Evolutionary conservation across 1,140 invertebrate species (phyloP).

Genomic region (Drosophila watanabei): DNA sequence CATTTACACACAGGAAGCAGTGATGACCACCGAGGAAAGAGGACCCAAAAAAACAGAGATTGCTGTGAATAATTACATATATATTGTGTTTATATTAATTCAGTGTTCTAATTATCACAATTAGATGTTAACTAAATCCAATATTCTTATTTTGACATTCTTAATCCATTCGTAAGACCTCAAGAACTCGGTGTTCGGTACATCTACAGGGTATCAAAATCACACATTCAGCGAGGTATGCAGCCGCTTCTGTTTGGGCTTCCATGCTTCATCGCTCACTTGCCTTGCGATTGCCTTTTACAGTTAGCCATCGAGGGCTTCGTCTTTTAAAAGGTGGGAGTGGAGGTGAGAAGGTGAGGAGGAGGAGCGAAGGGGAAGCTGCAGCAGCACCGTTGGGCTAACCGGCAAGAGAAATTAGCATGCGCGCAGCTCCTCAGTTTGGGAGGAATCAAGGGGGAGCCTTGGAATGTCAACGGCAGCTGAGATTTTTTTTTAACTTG

Average conservation of each 20-base stretch:
- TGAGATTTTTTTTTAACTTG: slow-evolving; percentile 74
- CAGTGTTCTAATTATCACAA: background rate
- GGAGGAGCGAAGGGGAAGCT: background rate
- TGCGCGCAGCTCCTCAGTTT: slow-evolving; percentile 52
- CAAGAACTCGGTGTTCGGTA: background rate
- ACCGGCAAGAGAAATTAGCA: slow-evolving; percentile 72
- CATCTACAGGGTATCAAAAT: slow-evolving; percentile 43
- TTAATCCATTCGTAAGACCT: background rate
- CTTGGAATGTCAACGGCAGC: slow-evolving; percentile 80
- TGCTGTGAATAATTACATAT: background rate
- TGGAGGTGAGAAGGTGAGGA: background rate
- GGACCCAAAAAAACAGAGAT: background rate
- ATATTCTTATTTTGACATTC: background rate
- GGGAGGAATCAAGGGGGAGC: slow-evolving; percentile 3
- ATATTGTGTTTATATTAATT: too few species aligned
- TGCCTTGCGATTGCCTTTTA: slow-evolving; percentile 66
- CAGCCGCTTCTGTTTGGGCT: slow-evolving; percentile 33
- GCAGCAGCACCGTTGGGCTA: slow-evolving; percentile 40
- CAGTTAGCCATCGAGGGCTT: slow-evolving; percentile 69
- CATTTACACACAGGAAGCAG: background rate
- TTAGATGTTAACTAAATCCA: background rate
- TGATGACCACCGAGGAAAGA: slow-evolving; percentile 30
- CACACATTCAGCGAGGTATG: slow-evolving; percentile 39
- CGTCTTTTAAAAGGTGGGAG: slow-evolving; percentile 4
- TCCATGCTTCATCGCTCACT: slow-evolving; percentile 80